Evolutionary conservation across 2,797 vertebrate genomes (phyloP).

Genomic region (Pterois miles): DNA sequence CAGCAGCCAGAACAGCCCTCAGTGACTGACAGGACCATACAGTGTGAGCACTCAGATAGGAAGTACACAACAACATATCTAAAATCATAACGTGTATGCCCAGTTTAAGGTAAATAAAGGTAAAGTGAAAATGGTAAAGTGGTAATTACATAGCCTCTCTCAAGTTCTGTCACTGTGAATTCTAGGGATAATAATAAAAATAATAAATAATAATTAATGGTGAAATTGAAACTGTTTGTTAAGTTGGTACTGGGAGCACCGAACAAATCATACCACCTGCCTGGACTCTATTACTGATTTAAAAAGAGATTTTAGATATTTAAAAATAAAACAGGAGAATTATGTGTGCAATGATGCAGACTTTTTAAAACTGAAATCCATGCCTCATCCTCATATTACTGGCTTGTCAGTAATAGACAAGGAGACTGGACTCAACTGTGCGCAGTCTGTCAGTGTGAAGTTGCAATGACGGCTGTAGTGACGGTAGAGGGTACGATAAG

Average conservation of each 20-base stretch:
- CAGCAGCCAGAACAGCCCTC: no score
- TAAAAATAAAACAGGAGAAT: not conserved
- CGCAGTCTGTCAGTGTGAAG: not conserved
- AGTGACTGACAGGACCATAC: no score
- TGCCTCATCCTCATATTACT: no score
- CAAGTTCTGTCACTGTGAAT: not conserved
- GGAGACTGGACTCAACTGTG: not conserved
- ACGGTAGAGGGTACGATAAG: conserved; percentile 68
- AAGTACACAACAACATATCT: no score
- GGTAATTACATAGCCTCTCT: not conserved
- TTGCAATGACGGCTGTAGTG: conserved; percentile 41
- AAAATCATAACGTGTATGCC: no score
- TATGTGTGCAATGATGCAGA: not conserved
- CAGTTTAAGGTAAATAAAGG: no score
- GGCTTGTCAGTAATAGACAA: not conserved
- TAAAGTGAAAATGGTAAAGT: no score
- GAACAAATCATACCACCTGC: no score
- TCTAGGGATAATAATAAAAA: not conserved
- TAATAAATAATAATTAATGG: not conserved
- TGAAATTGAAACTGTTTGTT: not conserved
- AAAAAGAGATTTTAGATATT: no score
- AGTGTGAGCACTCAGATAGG: no score
- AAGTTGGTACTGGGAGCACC: not conserved
- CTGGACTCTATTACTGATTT: not conserved
- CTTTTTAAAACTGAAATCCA: not conserved